Conservation (phyloP, 2,113 vertebrate genomes). For the Sylvilagus bachmani region DNA sequence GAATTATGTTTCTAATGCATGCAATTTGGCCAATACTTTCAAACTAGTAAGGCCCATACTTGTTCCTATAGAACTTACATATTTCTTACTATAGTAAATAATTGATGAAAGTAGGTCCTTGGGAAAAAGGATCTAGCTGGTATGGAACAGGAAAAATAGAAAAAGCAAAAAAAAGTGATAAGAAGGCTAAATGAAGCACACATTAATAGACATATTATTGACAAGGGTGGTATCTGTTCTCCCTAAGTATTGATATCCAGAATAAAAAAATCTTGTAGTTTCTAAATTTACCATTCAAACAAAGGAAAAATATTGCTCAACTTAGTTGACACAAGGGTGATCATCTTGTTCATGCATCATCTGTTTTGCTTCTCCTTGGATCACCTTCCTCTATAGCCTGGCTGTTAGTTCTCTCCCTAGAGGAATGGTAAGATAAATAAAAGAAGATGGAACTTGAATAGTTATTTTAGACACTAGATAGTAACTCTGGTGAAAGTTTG, state of each 20-base stretch:
- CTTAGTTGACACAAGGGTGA: background rate
- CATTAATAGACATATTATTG: background rate
- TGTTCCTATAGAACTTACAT: background rate
- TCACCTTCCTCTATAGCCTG: background rate
- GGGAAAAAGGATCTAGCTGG: background rate
- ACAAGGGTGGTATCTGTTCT: background rate
- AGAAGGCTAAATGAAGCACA: background rate
- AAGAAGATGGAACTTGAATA: constrained; percentile 37
- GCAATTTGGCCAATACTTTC: no score
- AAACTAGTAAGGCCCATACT: background rate
- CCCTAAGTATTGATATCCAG: background rate
- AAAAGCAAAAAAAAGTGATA: background rate
- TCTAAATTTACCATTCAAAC: constrained; percentile 45
- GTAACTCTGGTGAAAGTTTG: constrained; percentile 18
- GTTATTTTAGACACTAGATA: constrained; percentile 20
- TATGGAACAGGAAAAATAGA: background rate
- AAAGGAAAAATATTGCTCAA: background rate
- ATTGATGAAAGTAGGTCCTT: background rate
- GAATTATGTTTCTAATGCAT: no score
- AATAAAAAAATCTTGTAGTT: background rate
- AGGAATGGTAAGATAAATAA: constrained; percentile 23
- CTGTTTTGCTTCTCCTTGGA: background rate
- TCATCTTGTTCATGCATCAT: background rate
- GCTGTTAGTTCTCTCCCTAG: constrained; percentile 3
- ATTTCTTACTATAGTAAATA: constrained; percentile 24